Conservation (phyloP, 2,113 vertebrate genomes). For the Solenodon paradoxus region DNA sequence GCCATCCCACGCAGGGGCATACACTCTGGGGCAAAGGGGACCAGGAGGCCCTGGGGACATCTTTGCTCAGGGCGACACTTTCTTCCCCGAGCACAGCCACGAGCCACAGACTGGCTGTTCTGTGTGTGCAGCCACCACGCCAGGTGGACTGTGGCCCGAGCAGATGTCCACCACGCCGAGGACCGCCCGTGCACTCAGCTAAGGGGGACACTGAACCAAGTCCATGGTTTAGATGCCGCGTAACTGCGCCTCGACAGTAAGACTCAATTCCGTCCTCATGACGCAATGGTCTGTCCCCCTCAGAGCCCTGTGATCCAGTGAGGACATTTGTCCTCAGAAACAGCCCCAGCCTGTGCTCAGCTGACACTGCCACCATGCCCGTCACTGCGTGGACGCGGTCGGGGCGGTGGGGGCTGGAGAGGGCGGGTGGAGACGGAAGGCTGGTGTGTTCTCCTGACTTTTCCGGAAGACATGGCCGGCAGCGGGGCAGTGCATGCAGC, state of each 20-base stretch:
- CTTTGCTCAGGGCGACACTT: accelerated
- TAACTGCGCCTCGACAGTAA: too few relatives aligned
- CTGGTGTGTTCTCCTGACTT: neutral
- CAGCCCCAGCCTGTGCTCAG: neutral
- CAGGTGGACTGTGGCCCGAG: too few relatives aligned
- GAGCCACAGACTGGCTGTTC: accelerated
- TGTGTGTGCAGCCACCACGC: accelerated
- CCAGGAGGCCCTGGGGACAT: too few relatives aligned
- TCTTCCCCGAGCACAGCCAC: accelerated
- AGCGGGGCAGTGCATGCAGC: neutral
- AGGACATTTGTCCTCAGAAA: neutral
- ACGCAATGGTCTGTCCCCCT: accelerated
- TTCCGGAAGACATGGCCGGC: neutral
- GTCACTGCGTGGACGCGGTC: neutral
- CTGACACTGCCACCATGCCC: accelerated
- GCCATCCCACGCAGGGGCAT: accelerated
- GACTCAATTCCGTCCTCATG: neutral
- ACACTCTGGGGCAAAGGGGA: accelerated
- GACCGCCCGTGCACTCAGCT: too few relatives aligned
- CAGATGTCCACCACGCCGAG: too few relatives aligned
- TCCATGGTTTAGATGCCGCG: neutral
- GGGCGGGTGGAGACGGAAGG: accelerated
- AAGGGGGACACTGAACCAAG: neutral
- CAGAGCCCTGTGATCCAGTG: neutral
- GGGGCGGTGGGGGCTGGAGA: accelerated